phyloP scores from a whole-genome alignment of 2,113 vertebrate genomes.

The Helogale parvula region DNA sequence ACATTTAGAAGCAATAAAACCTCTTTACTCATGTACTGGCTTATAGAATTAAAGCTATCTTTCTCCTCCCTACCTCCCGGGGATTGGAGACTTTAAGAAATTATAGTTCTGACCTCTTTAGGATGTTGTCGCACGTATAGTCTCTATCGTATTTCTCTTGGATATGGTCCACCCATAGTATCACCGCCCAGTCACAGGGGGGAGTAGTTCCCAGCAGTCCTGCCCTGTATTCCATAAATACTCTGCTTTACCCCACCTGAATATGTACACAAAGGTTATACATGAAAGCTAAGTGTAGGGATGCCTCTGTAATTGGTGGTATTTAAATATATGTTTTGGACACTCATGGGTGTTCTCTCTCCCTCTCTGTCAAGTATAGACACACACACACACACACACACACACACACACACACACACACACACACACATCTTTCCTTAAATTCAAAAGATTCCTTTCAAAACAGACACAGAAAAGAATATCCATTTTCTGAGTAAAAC shows the following conservation, averaged over 20 bases:
- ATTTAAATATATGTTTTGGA: conserved; percentile 71
- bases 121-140: background rate
- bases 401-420: background rate
- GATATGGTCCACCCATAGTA: conserved; percentile 17
- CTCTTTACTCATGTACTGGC: background rate
- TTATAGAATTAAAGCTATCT: background rate
- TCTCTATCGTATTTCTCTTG: conserved; percentile 55
- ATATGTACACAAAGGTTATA: conserved; percentile 10
- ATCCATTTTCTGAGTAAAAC: background rate
- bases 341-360: conserved; percentile 51
- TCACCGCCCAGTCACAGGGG: background rate
- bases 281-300: conserved; percentile 63
- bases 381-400: background rate
- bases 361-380: conserved; percentile 7
- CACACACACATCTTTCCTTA: background rate
- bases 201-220: conserved; percentile 64
- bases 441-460: background rate
- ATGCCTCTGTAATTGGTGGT: conserved; percentile 72
- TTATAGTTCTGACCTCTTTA: conserved; percentile 26
- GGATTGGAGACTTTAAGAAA: conserved; percentile 32
- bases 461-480: conserved; percentile 14
- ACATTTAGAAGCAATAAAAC: background rate
- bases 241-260: conserved; percentile 41
- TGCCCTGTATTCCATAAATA: conserved; percentile 68
- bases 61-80: background rate